Conservation (phyloP, 1,140 invertebrate genomes). For the Melipona quadrifasciata region DNA sequence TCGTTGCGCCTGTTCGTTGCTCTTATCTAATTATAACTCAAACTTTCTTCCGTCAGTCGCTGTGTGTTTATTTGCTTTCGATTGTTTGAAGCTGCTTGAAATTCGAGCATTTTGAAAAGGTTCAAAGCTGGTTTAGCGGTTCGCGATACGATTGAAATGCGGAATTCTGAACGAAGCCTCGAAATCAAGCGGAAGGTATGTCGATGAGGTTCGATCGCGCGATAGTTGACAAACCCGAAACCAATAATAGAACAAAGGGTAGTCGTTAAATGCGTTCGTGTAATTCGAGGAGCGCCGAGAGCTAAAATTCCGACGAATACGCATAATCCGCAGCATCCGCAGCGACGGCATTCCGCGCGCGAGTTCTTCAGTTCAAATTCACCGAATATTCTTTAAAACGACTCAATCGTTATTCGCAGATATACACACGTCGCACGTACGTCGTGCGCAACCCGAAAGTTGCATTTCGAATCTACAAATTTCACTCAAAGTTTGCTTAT, state of each 20-base stretch:
- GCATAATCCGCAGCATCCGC: background rate
- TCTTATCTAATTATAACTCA: too few relatives aligned
- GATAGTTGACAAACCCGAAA: slow-evolving; percentile 37
- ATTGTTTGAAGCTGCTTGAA: background rate
- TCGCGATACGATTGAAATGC: background rate
- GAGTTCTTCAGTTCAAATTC: background rate
- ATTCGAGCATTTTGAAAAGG: background rate
- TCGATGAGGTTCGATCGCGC: slow-evolving; percentile 15
- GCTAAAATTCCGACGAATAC: slow-evolving; percentile 6
- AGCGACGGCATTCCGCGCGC: background rate
- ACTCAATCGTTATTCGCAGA: too few relatives aligned
- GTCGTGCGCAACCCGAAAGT: too few relatives aligned
- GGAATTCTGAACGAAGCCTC: background rate
- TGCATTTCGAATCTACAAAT: too few relatives aligned
- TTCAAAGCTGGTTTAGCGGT: background rate
- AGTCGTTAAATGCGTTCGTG: slow-evolving; percentile 3
- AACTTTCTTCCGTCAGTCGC: too few relatives aligned
- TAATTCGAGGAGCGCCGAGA: slow-evolving; percentile 30
- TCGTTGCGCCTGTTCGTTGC: too few relatives aligned
- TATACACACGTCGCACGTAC: too few relatives aligned
- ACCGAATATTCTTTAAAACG: too few relatives aligned
- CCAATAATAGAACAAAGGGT: slow-evolving; percentile 42
- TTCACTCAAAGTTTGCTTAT: too few relatives aligned
- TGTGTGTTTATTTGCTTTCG: background rate
- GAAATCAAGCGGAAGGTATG: slow-evolving; percentile 30